Percentiles rank a stretch among this genome's conserved stretches.
Conservation (phyloP, 30 jellyfish, hydroid and myxozoan species). For the Catostylus mosaicus region DNA sequence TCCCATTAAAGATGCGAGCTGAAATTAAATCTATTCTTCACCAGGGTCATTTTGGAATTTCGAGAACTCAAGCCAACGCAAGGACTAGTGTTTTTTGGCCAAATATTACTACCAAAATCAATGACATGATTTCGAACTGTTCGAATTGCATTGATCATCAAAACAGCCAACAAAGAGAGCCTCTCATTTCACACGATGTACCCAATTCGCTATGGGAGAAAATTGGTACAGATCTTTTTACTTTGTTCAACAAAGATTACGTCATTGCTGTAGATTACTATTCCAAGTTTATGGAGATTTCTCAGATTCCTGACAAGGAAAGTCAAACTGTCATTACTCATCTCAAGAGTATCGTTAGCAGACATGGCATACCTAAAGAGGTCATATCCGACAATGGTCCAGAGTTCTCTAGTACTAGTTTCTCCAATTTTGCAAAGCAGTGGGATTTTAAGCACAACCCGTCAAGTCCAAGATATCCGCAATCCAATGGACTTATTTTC, state of each 20-base stretch:
- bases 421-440: conserved; percentile 1
- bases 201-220: conserved; percentile 51
- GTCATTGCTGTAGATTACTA: conserved; percentile 58
- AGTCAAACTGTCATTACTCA: conserved; percentile 7
- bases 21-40: conserved; percentile 31
- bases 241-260: conserved; percentile 19
- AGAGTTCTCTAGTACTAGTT: conserved; percentile 27
- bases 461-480: conserved; percentile 47
- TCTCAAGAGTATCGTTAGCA: conserved; percentile 1
- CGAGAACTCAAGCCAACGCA: conserved; percentile 47
- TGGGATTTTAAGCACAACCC: conserved; percentile 53
- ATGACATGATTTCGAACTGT: conserved; percentile 19
- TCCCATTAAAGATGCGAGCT: conserved; percentile 45
- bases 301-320: conserved; percentile 10
- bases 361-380: conserved; percentile 46
- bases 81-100: conserved; percentile 53
- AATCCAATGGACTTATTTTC: too few relatives aligned
- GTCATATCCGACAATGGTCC: conserved; percentile 55
- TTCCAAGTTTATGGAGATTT: conserved; percentile 51
- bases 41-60: conserved; percentile 60
- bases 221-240: conserved; percentile 57
- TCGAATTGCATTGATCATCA: conserved; percentile 11
- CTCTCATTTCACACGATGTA: conserved; percentile 36
- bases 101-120: conserved; percentile 23
- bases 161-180: conserved; percentile 45